These are phyloP conservation scores for Paracanthobrama guichenoti DNA, from an alignment of 2,113 vertebrate species.

Conservation along the genomic window DNA sequence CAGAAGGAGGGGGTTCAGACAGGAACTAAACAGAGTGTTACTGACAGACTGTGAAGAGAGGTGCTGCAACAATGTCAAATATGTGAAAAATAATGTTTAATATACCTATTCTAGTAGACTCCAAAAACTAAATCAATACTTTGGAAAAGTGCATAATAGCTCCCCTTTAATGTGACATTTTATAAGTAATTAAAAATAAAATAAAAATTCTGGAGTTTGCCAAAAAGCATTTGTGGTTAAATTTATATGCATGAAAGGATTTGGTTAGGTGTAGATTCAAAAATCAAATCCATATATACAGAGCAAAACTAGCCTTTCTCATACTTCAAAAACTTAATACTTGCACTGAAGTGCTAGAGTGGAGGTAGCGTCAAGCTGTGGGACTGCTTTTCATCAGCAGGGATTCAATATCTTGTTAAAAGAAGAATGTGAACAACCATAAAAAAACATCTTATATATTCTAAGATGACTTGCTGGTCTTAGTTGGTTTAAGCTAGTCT, in stretches of 20 bases:
- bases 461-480: not conserved
- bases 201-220: not conserved
- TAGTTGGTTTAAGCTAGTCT: not conserved
- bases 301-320: not conserved
- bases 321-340: not conserved
- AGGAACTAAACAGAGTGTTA: too few relatives aligned
- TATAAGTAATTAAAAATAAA: too few relatives aligned
- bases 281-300: not conserved
- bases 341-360: not conserved
- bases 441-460: not conserved
- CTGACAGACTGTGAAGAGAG: too few relatives aligned
- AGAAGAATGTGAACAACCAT: not conserved
- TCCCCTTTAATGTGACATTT: too few relatives aligned
- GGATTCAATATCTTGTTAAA: slow-evolving; percentile 7
- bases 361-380: not conserved
- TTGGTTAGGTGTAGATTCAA: not conserved
- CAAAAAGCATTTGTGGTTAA: not conserved
- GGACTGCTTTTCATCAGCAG: not conserved
- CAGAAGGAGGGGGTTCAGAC: too few relatives aligned
- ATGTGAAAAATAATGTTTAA: too few relatives aligned
- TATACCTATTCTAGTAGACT: too few relatives aligned
- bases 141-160: too few relatives aligned
- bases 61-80: too few relatives aligned
- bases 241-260: not conserved
- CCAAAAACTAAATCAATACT: too few relatives aligned